Evolutionary conservation across 2,888 invertebrate species (phyloP).

Genomic region (Molanna angustata): DNA sequence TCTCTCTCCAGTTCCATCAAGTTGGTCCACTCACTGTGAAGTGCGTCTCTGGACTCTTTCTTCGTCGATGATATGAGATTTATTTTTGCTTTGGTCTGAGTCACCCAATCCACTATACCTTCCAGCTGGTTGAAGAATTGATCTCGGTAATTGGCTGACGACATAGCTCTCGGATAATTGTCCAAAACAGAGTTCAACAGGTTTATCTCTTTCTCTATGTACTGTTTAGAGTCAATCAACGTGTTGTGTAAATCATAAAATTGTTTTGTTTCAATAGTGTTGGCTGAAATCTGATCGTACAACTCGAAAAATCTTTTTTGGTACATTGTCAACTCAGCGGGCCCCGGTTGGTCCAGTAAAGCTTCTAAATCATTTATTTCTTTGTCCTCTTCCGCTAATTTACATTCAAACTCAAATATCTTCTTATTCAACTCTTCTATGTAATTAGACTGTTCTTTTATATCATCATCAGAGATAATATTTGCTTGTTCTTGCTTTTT

Average conservation of each 20-base stretch:
- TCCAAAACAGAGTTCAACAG: slow-evolving; percentile 86
- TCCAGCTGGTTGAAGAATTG: slow-evolving; percentile 91
- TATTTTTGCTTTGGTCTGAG: slow-evolving; percentile 79
- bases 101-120: slow-evolving; percentile 85
- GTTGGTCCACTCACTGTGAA: slow-evolving; percentile 46
- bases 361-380: slow-evolving; percentile 68
- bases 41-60: slow-evolving; percentile 43
- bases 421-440: slow-evolving; percentile 13
- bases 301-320: slow-evolving; percentile 28
- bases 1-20: slow-evolving; percentile 50
- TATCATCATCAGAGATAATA: slow-evolving; percentile 9
- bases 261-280: slow-evolving; percentile 96
- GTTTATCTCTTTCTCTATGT: slow-evolving; percentile 87
- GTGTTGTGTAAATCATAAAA: slow-evolving; percentile 96
- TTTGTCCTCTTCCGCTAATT: slow-evolving; percentile 66
- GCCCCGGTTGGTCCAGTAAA: slow-evolving; percentile 72
- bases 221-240: slow-evolving; percentile 88
- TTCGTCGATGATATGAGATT: slow-evolving; percentile 51
- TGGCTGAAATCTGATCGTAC: slow-evolving; percentile 74
- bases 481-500: not conserved
- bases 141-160: slow-evolving; percentile 73
- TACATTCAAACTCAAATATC: slow-evolving; percentile 17
- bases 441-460: slow-evolving; percentile 2
- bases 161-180: slow-evolving; percentile 86
- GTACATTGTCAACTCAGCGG: slow-evolving; percentile 55